A percentile compares a stretch with the other conserved stretches of the same genome.
Evolutionary conservation across 2,888 invertebrate genomes (phyloP).

Genomic region (Chrysopilus asiliformis): DNA sequence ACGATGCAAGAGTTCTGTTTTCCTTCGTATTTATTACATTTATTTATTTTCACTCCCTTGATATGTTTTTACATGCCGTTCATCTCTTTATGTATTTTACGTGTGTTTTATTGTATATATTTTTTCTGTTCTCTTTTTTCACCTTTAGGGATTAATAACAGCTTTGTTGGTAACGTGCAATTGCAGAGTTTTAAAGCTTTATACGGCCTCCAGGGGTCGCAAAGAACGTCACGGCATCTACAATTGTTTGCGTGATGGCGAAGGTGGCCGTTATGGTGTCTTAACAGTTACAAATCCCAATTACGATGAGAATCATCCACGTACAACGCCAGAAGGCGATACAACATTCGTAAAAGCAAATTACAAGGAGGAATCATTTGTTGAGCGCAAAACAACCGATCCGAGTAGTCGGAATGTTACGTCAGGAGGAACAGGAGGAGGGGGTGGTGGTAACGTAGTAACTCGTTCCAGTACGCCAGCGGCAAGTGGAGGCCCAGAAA

Average conservation of each 20-base stretch:
- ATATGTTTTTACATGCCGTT: too few relatives aligned
- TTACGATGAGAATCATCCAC: constrained; percentile 16
- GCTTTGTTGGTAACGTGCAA: constrained; percentile 50
- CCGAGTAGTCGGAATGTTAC: constrained; percentile 1
- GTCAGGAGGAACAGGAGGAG: too few relatives aligned
- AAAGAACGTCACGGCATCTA: constrained; percentile 20
- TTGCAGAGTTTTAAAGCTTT: constrained; percentile 35
- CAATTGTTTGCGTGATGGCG: constrained; percentile 19
- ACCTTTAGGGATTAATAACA: constrained; percentile 47
- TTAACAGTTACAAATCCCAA: constrained; percentile 22
- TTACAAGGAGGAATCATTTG: constrained; percentile 20
- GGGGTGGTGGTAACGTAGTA: too few relatives aligned
- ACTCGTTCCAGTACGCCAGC: too few relatives aligned
- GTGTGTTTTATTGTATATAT: too few relatives aligned
- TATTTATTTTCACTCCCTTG: too few relatives aligned
- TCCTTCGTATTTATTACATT: too few relatives aligned
- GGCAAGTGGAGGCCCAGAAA: too few relatives aligned
- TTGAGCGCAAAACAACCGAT: constrained; percentile 16
- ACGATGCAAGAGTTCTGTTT: too few relatives aligned
- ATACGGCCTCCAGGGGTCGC: constrained; percentile 18
- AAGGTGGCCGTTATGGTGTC: constrained; percentile 21
- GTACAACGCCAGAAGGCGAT: constrained; percentile 9
- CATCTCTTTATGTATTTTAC: too few relatives aligned
- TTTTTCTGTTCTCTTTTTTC: too few relatives aligned
- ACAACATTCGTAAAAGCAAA: constrained; percentile 15